Conservation (phyloP, 1,140 invertebrate genomes). For the Andrena cerasifolii region DNA sequence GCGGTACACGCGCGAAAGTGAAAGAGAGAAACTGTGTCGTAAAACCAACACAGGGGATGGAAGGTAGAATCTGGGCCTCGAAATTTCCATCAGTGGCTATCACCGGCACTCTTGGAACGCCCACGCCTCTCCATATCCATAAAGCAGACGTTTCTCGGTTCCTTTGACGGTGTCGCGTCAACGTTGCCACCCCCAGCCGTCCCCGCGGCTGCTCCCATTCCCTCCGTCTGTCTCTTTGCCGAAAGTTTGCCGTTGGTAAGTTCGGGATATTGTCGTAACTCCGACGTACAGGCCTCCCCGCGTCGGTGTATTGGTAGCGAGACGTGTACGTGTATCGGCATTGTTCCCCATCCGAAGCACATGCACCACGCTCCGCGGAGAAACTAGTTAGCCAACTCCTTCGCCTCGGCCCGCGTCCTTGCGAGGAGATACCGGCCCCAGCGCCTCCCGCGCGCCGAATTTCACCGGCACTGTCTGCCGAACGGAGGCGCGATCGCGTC, state of each 20-base stretch:
- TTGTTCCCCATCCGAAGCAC: slow-evolving; percentile 59
- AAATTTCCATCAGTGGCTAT: slow-evolving; percentile 22
- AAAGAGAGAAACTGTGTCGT: too few species aligned
- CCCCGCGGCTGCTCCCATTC: slow-evolving; percentile 23
- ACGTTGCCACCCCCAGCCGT: slow-evolving; percentile 9
- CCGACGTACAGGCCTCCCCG: slow-evolving; percentile 48
- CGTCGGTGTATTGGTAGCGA: slow-evolving; percentile 39
- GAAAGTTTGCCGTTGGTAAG: slow-evolving; percentile 64
- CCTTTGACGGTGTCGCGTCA: slow-evolving; percentile 48
- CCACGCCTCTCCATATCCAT: slow-evolving; percentile 8
- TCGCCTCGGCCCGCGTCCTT: slow-evolving; percentile 62
- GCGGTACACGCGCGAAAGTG: too few species aligned
- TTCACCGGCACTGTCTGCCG: slow-evolving; percentile 22
- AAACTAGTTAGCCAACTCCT: slow-evolving; percentile 77
- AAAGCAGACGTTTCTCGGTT: slow-evolving; percentile 29
- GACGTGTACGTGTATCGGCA: slow-evolving; percentile 57
- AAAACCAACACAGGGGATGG: too few species aligned
- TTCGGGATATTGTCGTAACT: slow-evolving; percentile 68
- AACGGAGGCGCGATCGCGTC: not conserved
- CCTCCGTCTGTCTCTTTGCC: slow-evolving; percentile 57
- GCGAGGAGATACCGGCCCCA: slow-evolving; percentile 42
- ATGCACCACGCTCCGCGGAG: slow-evolving; percentile 54
- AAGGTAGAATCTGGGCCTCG: not conserved
- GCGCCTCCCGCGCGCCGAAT: slow-evolving; percentile 31
- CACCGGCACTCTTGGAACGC: slow-evolving; percentile 3